A percentile compares a stretch with the other conserved stretches of the same genome.
These are phyloP conservation scores for Salvator merianae DNA, from an alignment of 2,113 vertebrate species.

Conservation along the genomic window DNA sequence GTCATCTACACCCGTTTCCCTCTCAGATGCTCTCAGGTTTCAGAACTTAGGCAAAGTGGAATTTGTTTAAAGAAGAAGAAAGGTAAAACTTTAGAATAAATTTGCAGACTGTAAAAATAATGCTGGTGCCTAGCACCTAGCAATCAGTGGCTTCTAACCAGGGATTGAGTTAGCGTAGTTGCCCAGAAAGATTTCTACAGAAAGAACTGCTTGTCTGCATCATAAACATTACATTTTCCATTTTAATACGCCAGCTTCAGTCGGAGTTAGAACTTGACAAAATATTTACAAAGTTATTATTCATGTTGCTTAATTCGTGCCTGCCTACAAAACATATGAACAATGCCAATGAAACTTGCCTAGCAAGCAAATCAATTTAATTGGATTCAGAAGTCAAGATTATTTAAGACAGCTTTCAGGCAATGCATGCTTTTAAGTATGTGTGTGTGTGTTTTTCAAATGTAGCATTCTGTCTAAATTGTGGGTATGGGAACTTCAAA, in stretches of 20 bases:
- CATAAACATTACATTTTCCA: not conserved
- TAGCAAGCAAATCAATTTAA: not conserved
- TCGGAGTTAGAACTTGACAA: not conserved
- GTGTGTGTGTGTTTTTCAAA: not conserved
- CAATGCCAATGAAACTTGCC: not conserved
- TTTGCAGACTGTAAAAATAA: too few relatives aligned
- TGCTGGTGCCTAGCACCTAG: not conserved
- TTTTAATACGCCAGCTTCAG: not conserved
- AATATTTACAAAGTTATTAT: slow-evolving; percentile 7
- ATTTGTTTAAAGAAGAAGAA: not conserved
- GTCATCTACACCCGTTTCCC: too few relatives aligned
- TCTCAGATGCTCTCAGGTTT: not conserved
- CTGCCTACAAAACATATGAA: not conserved
- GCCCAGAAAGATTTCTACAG: accelerated
- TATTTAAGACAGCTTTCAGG: not conserved
- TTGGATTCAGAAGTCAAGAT: not conserved
- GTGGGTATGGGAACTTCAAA: not conserved
- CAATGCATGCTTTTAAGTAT: not conserved
- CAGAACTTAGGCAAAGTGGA: not conserved
- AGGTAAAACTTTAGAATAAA: not conserved
- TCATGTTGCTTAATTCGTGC: not conserved
- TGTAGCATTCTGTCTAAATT: not conserved
- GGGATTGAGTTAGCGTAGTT: not conserved
- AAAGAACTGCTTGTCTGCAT: not conserved
- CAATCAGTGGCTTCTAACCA: not conserved